A percentile compares a stretch with the other conserved stretches of the same genome.
Evolutionary conservation across 2,113 vertebrate genomes (phyloP).

Genomic region (Amazona vittata): DNA sequence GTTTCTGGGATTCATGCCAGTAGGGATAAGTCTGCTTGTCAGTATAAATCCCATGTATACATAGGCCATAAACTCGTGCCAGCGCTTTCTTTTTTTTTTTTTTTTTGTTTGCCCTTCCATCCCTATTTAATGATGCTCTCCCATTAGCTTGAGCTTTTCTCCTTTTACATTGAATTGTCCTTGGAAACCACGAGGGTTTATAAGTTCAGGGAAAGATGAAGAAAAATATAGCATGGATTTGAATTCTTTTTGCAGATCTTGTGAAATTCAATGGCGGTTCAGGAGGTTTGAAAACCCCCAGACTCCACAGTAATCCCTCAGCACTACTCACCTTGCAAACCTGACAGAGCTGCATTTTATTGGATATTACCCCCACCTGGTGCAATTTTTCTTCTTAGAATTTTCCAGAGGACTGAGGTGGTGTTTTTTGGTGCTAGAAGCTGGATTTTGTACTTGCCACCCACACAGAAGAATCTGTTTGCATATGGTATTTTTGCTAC

Average conservation of each 20-base stretch:
- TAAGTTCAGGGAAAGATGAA: constrained; percentile 9
- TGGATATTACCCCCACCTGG: not conserved
- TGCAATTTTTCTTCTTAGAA: not conserved
- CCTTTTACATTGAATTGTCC: not conserved
- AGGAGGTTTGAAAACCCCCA: not conserved
- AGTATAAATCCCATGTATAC: constrained; percentile 49
- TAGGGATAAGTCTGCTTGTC: constrained; percentile 50
- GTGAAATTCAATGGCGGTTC: not conserved
- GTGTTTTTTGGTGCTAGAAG: not conserved
- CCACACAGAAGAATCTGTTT: constrained; percentile 2
- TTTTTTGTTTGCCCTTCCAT: not conserved
- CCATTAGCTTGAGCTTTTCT: not conserved
- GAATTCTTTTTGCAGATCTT: not conserved
- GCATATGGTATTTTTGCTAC: not conserved
- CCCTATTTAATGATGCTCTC: not conserved
- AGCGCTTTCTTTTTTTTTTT: not conserved
- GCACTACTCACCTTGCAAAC: not conserved
- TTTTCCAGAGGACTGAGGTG: not conserved
- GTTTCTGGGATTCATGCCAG: constrained; percentile 49
- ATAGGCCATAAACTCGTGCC: constrained; percentile 15
- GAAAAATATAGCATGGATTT: not conserved
- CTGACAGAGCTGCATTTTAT: not conserved
- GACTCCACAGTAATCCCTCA: not conserved
- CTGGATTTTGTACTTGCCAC: not conserved
- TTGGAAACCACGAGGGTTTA: constrained; percentile 21